Percentiles rank a stretch among this genome's conserved stretches.
Evolutionary conservation across 2,888 invertebrate genomes (phyloP).

Genomic region (Automeris io): DNA sequence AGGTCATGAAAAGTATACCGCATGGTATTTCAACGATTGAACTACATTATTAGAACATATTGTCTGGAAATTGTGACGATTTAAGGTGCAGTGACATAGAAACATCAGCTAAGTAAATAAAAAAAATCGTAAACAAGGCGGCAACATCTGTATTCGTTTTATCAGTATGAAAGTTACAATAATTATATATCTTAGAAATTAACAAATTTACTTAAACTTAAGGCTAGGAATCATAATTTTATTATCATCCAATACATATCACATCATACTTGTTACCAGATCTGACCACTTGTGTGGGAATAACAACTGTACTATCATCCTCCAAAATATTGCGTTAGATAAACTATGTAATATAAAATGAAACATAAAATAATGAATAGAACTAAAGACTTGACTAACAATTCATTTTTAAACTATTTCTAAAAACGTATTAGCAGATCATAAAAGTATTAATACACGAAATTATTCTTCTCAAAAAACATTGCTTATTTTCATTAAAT

Average conservation of each 20-base stretch:
- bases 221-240: conserved; percentile 33
- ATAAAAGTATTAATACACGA: no score
- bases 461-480: no score
- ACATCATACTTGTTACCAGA: conserved; percentile 26
- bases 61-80: background rate
- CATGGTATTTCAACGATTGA: background rate
- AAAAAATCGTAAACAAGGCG: background rate
- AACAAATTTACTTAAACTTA: conserved; percentile 18
- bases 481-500: no score
- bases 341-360: no score
- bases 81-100: background rate
- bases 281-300: no score
- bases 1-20: no score
- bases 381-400: no score
- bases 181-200: conserved; percentile 16
- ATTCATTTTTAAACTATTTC: no score
- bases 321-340: no score
- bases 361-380: no score
- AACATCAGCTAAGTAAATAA: background rate
- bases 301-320: no score
- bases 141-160: conserved; percentile 15
- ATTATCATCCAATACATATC: conserved; percentile 15
- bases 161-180: conserved; percentile 20
- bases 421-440: no score
- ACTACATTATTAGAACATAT: background rate